Evolutionary conservation across 1,140 invertebrate genomes (phyloP).

Genomic region (Diplogasteroides magnus): DNA sequence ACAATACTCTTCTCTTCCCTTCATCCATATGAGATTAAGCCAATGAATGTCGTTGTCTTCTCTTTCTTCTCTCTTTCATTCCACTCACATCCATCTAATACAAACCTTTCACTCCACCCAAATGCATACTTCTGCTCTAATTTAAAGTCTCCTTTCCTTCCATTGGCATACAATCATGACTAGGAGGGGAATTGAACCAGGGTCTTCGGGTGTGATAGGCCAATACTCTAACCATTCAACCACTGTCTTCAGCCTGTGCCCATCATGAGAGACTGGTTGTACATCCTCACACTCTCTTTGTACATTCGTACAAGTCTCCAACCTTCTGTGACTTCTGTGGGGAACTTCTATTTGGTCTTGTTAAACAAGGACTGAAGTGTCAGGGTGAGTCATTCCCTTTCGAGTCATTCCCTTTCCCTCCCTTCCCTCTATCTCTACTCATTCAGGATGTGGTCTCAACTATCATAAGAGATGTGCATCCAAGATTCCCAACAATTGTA

Average conservation of each 20-base stretch:
- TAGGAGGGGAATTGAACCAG: not conserved
- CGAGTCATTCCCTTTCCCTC: not conserved
- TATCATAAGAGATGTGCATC: slow-evolving; percentile 97
- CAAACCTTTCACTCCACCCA: too few relatives aligned
- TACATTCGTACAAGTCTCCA: slow-evolving; percentile 95
- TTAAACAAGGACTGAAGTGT: slow-evolving; percentile 95
- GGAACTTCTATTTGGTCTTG: slow-evolving; percentile 96
- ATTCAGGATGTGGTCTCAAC: slow-evolving; percentile 84
- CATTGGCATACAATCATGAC: not conserved
- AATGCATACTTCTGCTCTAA: too few relatives aligned
- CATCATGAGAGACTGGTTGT: slow-evolving; percentile 58
- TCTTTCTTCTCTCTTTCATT: not conserved
- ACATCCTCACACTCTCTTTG: slow-evolving; percentile 80
- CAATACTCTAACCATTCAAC: too few relatives aligned
- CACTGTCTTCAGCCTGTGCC: slow-evolving; percentile 50
- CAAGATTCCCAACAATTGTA: slow-evolving; percentile 96
- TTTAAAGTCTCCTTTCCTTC: too few relatives aligned
- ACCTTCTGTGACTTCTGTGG: slow-evolving; percentile 99
- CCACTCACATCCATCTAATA: not conserved
- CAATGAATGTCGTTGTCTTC: not conserved
- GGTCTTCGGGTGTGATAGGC: too few relatives aligned
- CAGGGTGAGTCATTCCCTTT: slow-evolving; percentile 65
- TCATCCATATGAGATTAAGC: too few relatives aligned
- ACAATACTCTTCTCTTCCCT: slow-evolving; percentile 6
- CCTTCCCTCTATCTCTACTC: not conserved